Conservation (phyloP, 2,888 invertebrate species). For the Biston stratarius region DNA sequence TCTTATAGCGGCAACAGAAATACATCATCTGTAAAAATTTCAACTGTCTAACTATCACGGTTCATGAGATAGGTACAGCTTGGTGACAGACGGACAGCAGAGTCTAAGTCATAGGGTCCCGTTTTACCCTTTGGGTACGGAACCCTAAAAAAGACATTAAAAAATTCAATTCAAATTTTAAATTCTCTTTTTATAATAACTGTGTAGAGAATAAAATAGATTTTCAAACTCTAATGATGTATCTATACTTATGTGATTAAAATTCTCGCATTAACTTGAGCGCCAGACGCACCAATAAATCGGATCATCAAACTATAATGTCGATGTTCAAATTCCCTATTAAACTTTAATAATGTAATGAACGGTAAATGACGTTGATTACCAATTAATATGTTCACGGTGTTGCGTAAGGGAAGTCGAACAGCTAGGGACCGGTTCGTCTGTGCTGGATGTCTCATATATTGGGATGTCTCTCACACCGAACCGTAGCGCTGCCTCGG, state of each 20-base stretch:
- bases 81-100: too few species aligned
- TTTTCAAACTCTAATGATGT: background rate
- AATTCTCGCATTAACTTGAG: background rate
- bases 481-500: constrained; percentile 17
- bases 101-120: too few species aligned
- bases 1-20: too few species aligned
- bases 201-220: background rate
- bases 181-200: too few species aligned
- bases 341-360: constrained; percentile 29
- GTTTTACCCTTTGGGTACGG: too few species aligned
- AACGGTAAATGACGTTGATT: constrained; percentile 34
- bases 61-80: too few species aligned
- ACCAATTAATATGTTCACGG: constrained; percentile 44
- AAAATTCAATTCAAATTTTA: too few species aligned
- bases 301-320: constrained; percentile 11
- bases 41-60: too few species aligned
- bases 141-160: too few species aligned
- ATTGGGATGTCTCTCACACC: constrained; percentile 38
- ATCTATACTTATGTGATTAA: background rate
- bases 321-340: constrained; percentile 9
- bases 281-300: constrained; percentile 6
- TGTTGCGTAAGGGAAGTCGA: constrained; percentile 57
- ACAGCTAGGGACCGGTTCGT: constrained; percentile 57
- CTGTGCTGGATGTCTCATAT: constrained; percentile 35
- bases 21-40: too few species aligned